A percentile compares a stretch with the other conserved stretches of the same genome.
Evolutionary conservation across 2,888 invertebrate species (phyloP).

Genomic region (Cylloceria caligata): DNA sequence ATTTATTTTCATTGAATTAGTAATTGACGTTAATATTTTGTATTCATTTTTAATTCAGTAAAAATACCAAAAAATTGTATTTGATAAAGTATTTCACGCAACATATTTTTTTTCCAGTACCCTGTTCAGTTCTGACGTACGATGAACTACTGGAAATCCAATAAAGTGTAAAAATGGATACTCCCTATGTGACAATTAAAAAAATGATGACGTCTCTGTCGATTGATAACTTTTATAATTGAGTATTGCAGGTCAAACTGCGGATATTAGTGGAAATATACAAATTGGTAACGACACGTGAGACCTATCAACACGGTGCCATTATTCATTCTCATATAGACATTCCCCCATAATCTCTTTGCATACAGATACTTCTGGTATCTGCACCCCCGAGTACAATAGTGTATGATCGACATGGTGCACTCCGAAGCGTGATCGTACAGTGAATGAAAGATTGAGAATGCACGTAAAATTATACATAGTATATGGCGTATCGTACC

Average conservation of each 20-base stretch:
- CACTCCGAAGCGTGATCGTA: neutral
- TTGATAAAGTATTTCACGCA: neutral
- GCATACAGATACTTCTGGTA: constrained; percentile 8
- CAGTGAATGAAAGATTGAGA: neutral
- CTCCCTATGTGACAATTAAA: neutral
- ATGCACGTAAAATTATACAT: constrained; percentile 45
- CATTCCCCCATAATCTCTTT: constrained; percentile 3
- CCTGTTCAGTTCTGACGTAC: neutral
- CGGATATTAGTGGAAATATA: neutral
- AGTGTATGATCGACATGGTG: neutral
- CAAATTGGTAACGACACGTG: neutral
- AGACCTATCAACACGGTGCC: neutral
- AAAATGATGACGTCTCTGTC: neutral
- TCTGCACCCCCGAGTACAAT: neutral
- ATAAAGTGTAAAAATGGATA: neutral
- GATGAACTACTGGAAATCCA: neutral
- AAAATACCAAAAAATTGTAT: neutral
- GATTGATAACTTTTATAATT: neutral
- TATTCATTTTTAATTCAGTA: neutral
- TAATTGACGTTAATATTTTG: neutral
- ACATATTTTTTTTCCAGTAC: neutral
- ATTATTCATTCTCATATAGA: neutral
- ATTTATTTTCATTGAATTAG: neutral
- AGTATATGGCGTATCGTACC: constrained; percentile 20
- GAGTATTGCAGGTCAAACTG: neutral